phyloP scores from a whole-genome alignment of 2,113 vertebrate species.

The Onychorhynchus coronatus region DNA sequence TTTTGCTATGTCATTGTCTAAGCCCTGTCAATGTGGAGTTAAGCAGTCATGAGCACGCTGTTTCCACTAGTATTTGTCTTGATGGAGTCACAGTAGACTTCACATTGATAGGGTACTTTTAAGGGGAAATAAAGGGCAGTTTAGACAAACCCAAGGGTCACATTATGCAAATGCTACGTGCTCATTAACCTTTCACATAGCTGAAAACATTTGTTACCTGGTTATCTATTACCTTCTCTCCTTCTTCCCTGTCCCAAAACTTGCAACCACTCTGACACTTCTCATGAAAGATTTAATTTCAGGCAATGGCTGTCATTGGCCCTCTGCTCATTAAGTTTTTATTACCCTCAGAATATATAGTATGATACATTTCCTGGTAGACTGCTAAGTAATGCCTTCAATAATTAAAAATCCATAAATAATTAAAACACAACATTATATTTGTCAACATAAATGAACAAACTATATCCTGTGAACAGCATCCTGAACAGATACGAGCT shows the following conservation, averaged over 20 bases:
- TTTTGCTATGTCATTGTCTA: background rate
- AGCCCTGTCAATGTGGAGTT: background rate
- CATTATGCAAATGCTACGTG: background rate
- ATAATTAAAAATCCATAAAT: slow-evolving; percentile 69
- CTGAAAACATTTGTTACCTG: slow-evolving; percentile 12
- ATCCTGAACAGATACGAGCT: background rate
- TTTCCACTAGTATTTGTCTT: background rate
- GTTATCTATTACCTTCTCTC: slow-evolving; percentile 17
- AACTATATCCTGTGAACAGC: background rate
- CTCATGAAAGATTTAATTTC: slow-evolving; percentile 45
- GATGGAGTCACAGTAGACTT: background rate
- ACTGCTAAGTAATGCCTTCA: slow-evolving; percentile 43
- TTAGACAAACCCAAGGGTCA: slow-evolving; percentile 7
- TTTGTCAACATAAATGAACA: slow-evolving; percentile 60
- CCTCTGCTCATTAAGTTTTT: slow-evolving; percentile 24
- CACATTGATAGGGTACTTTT: background rate
- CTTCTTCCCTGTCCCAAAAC: slow-evolving; percentile 2
- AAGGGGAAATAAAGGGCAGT: background rate
- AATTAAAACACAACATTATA: slow-evolving; percentile 51
- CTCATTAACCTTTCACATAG: slow-evolving; percentile 23
- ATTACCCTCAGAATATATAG: slow-evolving; percentile 31
- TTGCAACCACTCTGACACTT: background rate
- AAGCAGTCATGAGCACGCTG: background rate
- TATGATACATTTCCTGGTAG: slow-evolving; percentile 44
- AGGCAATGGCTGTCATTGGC: background rate